phyloP scores from a whole-genome alignment of 2,888 invertebrate genomes.

The Dusona sp. region DNA sequence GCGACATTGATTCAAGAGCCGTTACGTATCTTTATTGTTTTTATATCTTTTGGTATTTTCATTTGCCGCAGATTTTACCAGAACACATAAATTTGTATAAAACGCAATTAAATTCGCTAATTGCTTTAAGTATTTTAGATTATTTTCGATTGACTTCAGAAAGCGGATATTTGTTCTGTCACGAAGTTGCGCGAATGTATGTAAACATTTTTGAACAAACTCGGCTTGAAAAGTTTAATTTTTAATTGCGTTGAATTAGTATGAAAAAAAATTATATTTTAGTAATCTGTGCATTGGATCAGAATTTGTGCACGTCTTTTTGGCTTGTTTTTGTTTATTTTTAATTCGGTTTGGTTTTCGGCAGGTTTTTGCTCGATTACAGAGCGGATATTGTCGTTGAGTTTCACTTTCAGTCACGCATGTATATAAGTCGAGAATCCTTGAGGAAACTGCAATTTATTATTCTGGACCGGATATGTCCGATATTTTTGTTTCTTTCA shows the following conservation, averaged over 20 bases:
- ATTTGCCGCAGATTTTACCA: not conserved
- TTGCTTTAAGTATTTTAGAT: not conserved
- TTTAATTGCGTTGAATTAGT: too few species aligned
- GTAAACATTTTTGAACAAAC: too few species aligned
- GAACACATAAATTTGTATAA: not conserved
- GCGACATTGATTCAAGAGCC: too few species aligned
- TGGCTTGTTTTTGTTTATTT: not conserved
- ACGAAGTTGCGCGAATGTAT: too few species aligned
- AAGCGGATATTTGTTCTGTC: too few species aligned
- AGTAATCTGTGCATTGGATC: too few species aligned
- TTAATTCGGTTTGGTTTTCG: not conserved
- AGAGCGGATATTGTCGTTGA: not conserved
- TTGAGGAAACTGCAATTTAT: not conserved
- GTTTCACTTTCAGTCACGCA: not conserved
- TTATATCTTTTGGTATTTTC: too few species aligned
- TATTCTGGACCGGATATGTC: not conserved
- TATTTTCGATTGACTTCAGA: not conserved
- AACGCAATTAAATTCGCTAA: not conserved
- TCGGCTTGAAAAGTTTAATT: too few species aligned
- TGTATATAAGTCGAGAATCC: not conserved
- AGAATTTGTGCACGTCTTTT: too few species aligned
- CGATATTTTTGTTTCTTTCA: not conserved
- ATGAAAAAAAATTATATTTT: too few species aligned
- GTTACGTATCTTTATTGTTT: too few species aligned
- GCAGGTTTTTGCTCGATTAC: not conserved